These are phyloP conservation scores for Rhabdornis inornatus DNA, from an alignment of 2,113 vertebrate species.

Conservation along the genomic window DNA sequence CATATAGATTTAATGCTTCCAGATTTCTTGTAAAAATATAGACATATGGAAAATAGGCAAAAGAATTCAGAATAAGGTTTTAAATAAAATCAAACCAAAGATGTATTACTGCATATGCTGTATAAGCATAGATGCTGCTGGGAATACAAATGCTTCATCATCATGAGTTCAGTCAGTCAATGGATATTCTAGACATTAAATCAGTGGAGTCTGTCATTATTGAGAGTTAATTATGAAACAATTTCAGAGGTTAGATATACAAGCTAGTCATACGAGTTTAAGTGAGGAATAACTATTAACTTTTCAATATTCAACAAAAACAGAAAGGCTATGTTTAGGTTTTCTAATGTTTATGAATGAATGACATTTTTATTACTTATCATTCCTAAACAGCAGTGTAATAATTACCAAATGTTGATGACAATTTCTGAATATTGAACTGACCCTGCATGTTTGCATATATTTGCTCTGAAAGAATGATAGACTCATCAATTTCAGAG, in stretches of 20 bases:
- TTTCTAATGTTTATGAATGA: constrained; percentile 5
- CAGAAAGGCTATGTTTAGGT: background rate
- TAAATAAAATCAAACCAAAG: constrained; percentile 3
- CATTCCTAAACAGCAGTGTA: background rate
- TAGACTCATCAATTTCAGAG: background rate
- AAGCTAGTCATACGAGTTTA: background rate
- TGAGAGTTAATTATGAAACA: background rate
- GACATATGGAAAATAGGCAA: background rate
- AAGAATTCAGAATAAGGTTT: constrained; percentile 13
- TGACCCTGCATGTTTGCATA: background rate
- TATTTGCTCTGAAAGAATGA: background rate
- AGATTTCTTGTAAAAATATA: constrained; percentile 6
- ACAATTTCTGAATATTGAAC: background rate
- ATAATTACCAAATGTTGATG: background rate
- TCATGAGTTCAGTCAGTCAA: background rate
- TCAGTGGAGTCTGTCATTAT: background rate
- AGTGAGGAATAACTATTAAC: constrained; percentile 19
- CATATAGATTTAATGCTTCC: background rate
- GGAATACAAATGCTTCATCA: background rate
- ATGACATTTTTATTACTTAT: background rate
- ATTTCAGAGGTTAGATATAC: background rate
- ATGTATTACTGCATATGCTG: background rate
- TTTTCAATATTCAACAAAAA: constrained; percentile 10
- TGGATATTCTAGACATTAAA: constrained; percentile 6
- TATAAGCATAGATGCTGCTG: background rate